Base-by-base conservation (phyloP, 2,888 invertebrate species). In the Melanophora roralis region DNA sequence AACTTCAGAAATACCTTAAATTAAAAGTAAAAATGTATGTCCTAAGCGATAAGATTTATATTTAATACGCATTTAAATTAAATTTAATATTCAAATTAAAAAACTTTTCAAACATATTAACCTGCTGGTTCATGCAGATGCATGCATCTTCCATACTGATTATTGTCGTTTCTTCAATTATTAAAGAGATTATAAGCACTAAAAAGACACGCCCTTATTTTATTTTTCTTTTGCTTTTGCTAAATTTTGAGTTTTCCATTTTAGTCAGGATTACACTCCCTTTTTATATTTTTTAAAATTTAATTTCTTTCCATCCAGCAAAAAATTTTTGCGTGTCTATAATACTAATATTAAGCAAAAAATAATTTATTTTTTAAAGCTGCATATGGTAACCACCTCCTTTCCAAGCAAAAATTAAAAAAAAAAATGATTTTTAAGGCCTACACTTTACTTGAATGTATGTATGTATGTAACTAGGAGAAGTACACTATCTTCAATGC, bases 391-490 rank as follows among this genome's bases (percentile, higher is more conserved):
- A 59, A 27, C 16, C 38, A 59, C 40, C 65, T 65, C 47, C 34
- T 73, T n/a, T n/a, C n/a, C n/a, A n/a, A n/a, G n/a, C 1, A 19
- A 27, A 8, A 36, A 64, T 8, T 53, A 62, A n/a, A n/a, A 47
- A 32, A n/a, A 34, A 43, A 64, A 40, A 60, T 51, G 7, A 40
- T 53, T 59, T 65, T 57, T 34, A 74, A 74, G 65, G 73, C 73
- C 73, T 74, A 74, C 73, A 34, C 49, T 74, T 49, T 49, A 12
- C n/a, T 5, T 27, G 45, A 55, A 16, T 64, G n/a, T 64, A 47
- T 34, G 62, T 38, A 23, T 64, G 16, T 64, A 62, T 34, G 62
- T 38, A 40, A 2, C 47, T 32, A 21, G 16, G 19, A 51, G 19
- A 14, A 57, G 47, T 16, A 59, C 40, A 57, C 40, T 65, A 65